Evolutionary conservation across 2,113 vertebrate species (phyloP), one percentile per base, ranked within the genome.

Genomic region (Trematocara variabile): DNA sequence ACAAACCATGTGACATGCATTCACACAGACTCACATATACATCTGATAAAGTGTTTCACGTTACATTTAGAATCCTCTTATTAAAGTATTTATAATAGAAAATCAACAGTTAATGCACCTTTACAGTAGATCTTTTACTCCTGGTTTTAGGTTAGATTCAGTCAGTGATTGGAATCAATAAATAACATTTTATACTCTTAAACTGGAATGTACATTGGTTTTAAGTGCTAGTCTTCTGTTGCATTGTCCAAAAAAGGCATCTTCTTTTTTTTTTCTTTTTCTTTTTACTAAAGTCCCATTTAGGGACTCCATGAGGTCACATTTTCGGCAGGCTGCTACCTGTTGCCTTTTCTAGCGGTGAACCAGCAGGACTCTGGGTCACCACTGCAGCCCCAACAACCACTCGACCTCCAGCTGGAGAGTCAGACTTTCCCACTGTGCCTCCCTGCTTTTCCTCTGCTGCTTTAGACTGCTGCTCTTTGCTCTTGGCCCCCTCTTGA

Each of bases 121-220:
- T 95, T 89, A 93, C 90, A 93, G 83, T 80, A 77, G 33, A 86
- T 88, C 87, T 82, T 91, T 91, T 56, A 68, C 68, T 87, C 68
- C 78, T 92, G 87, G 55, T 90, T 90, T 92, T 63, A 84, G 77
- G 87, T 88, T 84, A 85, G 84, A 87, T 70, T 88, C 84, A 82
- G 88, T 92, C 84, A 84, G 65, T 88, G 79, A 91, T 86, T 92
- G 83, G 65, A 88, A 92, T 95, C 53, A 91, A 93, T 93, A 95
- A 92, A 95, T 94, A 92, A 88, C 84, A 91, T 93, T 90, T 93
- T 78, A 90, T 91, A 93, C 82, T 94, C 91, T 91, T 55, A 94
- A 93, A 89, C 85, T 94, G 93, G 94, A 95, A 96, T 95, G 94
- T 95, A 94, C 94, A 92, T 86, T 84, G 55, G 91, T 89, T 94